These are phyloP conservation scores for Pollachius pollachius DNA, from an alignment of 2,113 vertebrate species.

Conservation along the genomic window DNA sequence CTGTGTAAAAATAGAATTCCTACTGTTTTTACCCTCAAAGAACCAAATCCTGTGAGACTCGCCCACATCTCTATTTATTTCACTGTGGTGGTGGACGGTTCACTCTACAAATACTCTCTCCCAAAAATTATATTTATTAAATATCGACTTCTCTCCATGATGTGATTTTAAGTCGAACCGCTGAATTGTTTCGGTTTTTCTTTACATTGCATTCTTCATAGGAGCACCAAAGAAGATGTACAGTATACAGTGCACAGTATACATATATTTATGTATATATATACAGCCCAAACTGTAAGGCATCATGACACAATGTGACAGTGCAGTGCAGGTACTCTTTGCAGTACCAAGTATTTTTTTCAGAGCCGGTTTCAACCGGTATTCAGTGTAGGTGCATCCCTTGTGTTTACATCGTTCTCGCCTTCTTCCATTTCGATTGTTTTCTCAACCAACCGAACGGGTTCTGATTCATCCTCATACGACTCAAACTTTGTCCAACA, in stretches of 20 bases:
- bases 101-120: too few relatives aligned
- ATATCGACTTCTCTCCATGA: too few relatives aligned
- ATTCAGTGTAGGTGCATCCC: not conserved
- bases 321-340: constrained; percentile 49
- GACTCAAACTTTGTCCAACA: not conserved
- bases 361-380: not conserved
- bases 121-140: too few relatives aligned
- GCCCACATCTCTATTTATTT: too few relatives aligned
- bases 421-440: not conserved
- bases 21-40: too few relatives aligned
- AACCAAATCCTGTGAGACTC: too few relatives aligned
- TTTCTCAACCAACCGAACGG: not conserved
- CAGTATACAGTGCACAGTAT: constrained; percentile 19
- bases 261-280: constrained; percentile 10
- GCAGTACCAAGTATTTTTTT: constrained; percentile 27
- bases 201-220: constrained; percentile 62
- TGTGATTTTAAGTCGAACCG: constrained; percentile 42
- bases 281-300: constrained; percentile 63
- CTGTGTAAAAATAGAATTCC: too few relatives aligned
- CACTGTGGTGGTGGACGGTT: too few relatives aligned
- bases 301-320: constrained; percentile 51
- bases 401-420: not conserved
- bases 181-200: constrained; percentile 35
- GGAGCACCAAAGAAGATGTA: constrained; percentile 66
- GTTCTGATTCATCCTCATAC: not conserved